A percentile compares a stretch with the other conserved stretches of the same genome.
phyloP scores from a whole-genome alignment of 2,888 invertebrate genomes.

The Xestoiulus laeticollis region DNA sequence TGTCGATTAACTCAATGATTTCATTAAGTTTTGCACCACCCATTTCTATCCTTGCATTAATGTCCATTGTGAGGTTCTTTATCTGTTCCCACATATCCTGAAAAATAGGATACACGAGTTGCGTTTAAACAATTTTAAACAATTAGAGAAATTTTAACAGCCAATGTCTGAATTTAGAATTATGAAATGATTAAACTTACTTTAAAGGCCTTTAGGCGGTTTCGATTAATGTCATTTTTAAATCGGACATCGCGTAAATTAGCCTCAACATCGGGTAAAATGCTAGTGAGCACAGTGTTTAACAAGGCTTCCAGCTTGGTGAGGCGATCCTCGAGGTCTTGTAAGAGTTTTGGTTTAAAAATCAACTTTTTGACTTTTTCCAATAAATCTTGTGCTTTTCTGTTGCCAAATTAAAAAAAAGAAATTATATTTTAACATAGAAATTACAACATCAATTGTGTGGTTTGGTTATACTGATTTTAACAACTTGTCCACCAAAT shows the following conservation, averaged over 20 bases:
- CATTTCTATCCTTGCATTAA: background rate
- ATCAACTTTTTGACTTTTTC: conserved; percentile 42
- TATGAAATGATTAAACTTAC: background rate
- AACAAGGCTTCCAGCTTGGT: background rate
- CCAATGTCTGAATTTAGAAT: no score
- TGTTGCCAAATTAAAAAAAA: background rate
- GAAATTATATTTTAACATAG: background rate
- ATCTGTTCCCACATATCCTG: conserved; percentile 24
- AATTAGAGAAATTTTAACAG: no score
- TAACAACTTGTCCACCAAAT: background rate
- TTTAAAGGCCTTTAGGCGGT: conserved; percentile 19
- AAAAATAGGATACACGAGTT: background rate
- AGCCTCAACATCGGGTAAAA: background rate
- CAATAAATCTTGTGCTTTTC: conserved; percentile 29
- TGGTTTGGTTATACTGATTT: background rate
- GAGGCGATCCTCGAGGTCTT: conserved; percentile 31
- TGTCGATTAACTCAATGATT: background rate
- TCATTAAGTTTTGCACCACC: conserved; percentile 1
- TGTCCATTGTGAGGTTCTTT: background rate
- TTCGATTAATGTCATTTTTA: conserved; percentile 25
- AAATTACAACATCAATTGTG: background rate
- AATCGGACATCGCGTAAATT: background rate
- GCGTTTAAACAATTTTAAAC: background rate
- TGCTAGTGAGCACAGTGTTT: background rate
- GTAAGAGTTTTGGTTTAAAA: conserved; percentile 20